Conservation (phyloP, 2,888 invertebrate genomes). For the Acholoe squamosa region DNA sequence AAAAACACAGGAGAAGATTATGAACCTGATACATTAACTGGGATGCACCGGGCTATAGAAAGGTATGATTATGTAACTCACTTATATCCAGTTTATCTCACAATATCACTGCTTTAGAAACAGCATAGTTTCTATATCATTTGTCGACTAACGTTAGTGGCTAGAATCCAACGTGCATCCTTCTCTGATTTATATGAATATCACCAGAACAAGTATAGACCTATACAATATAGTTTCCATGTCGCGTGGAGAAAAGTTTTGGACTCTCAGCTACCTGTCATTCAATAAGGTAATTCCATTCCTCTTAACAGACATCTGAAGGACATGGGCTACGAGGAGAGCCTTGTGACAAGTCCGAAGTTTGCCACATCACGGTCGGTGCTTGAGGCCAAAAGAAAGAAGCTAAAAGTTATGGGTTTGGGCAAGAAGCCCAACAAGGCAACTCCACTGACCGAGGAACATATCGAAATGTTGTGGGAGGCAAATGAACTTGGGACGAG, state of each 20-base stretch:
- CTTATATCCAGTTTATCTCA: too few species aligned
- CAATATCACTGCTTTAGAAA: too few species aligned
- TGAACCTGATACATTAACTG: not conserved
- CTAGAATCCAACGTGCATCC: too few species aligned
- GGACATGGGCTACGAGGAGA: not conserved
- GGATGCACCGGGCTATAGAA: not conserved
- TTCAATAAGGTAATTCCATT: too few species aligned
- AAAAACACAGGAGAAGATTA: conserved; percentile 1
- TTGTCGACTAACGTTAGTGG: too few species aligned
- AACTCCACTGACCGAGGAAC: not conserved
- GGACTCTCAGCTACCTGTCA: too few species aligned
- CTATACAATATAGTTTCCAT: too few species aligned
- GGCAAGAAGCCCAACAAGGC: conserved; percentile 31
- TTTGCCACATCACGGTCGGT: not conserved
- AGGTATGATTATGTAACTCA: not conserved
- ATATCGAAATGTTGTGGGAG: not conserved
- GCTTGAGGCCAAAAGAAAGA: not conserved
- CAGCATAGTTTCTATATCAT: too few species aligned
- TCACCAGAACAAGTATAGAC: too few species aligned
- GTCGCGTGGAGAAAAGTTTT: too few species aligned
- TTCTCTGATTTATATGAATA: too few species aligned
- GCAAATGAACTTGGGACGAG: conserved; percentile 14
- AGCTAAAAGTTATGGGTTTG: not conserved
- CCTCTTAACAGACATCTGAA: not conserved
- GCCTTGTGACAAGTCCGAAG: not conserved